Evolutionary conservation across 23 tunicate genomes (phyloP).

Genomic region (Halocynthia aurantium): DNA sequence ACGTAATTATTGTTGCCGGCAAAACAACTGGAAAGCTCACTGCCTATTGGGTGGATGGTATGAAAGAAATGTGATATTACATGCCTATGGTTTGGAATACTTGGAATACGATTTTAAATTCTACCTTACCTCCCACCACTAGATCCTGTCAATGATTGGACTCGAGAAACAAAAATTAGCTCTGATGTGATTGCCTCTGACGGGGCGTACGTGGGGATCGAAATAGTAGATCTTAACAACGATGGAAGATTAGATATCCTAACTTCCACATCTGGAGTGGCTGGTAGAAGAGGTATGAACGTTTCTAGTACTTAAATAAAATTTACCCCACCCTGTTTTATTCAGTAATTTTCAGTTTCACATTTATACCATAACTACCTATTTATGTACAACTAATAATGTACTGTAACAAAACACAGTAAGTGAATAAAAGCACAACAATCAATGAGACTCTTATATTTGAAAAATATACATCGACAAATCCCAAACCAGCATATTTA

Average conservation of each 20-base stretch:
- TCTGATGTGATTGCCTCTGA: conserved; percentile 41
- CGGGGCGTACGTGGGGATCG: conserved; percentile 56
- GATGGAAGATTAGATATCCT: conserved; percentile 78
- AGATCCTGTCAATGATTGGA: conserved; percentile 94
- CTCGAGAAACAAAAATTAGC: conserved; percentile 42
- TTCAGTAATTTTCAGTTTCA: too few species aligned
- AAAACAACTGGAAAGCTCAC: conserved; percentile 53
- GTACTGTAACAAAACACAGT: too few species aligned
- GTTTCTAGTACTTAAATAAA: too few species aligned
- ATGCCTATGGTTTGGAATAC: too few species aligned
- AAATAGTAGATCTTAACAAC: conserved; percentile 78
- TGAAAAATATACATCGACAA: too few species aligned
- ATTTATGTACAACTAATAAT: too few species aligned
- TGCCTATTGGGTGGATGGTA: conserved; percentile 81
- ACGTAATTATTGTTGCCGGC: conserved; percentile 76
- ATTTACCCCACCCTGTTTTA: too few species aligned
- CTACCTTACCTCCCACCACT: neutral
- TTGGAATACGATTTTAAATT: too few species aligned
- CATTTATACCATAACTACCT: too few species aligned
- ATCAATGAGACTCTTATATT: too few species aligned
- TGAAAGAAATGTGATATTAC: neutral
- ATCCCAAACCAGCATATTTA: too few species aligned
- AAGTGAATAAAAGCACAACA: too few species aligned
- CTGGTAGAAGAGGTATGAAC: conserved; percentile 44
- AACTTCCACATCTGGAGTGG: conserved; percentile 74